Conservation (phyloP, 2,113 vertebrate species). For the Elephas maximus region DNA sequence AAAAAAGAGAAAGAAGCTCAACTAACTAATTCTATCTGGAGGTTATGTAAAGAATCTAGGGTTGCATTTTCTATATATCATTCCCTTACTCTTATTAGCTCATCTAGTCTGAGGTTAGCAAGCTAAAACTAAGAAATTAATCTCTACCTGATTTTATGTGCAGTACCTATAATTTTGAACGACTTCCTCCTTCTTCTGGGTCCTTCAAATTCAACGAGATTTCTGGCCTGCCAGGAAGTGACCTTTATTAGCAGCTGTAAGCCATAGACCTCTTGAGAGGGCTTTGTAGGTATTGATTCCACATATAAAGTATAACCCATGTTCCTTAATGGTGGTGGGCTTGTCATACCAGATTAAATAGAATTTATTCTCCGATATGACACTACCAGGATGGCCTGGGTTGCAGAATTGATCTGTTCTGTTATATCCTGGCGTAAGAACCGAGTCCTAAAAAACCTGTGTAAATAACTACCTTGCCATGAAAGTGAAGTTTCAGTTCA, state of each 20-base stretch:
- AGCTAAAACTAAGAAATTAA: conserved; percentile 20
- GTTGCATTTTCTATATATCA: conserved; percentile 40
- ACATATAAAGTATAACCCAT: conserved; percentile 6
- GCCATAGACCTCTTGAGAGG: neutral
- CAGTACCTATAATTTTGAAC: neutral
- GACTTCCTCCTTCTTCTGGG: neutral
- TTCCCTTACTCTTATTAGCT: neutral
- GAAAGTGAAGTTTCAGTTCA: neutral
- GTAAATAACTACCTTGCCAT: neutral
- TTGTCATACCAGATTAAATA: neutral
- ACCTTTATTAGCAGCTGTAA: neutral
- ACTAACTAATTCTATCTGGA: conserved; percentile 54
- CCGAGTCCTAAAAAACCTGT: neutral
- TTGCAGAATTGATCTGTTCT: neutral
- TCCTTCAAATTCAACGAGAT: neutral
- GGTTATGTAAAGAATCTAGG: neutral
- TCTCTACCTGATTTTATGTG: neutral
- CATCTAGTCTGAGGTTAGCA: conserved; percentile 23
- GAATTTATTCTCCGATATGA: conserved; percentile 27
- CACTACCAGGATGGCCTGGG: neutral
- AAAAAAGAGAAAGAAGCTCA: conserved; percentile 28
- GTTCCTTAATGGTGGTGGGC: neutral
- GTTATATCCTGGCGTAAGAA: neutral
- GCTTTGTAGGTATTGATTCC: conserved; percentile 12
- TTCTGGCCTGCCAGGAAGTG: neutral